Evolutionary conservation across 2,113 vertebrate genomes (phyloP).

Genomic region (Podiceps cristatus): DNA sequence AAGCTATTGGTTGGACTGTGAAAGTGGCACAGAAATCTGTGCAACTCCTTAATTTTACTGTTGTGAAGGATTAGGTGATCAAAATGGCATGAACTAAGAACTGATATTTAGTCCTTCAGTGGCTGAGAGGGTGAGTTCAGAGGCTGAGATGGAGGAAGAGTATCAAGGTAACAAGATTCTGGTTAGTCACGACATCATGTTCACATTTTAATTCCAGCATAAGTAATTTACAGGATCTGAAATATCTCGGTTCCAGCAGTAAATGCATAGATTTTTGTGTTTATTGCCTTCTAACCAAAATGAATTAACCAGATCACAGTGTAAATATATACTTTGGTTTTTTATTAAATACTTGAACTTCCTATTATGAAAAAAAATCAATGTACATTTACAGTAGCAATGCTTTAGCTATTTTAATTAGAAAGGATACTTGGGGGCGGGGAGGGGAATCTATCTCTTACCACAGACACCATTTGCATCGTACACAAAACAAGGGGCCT

Average conservation of each 20-base stretch:
- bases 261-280: background rate
- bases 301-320: background rate
- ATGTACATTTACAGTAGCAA: background rate
- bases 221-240: background rate
- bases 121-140: background rate
- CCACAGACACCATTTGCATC: background rate
- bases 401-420: constrained; percentile 16
- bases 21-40: background rate
- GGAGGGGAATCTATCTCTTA: background rate
- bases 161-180: background rate
- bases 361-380: background rate
- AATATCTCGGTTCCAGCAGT: background rate
- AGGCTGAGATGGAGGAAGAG: background rate
- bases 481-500: background rate
- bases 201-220: background rate
- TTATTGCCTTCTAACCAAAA: constrained; percentile 24
- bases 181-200: background rate
- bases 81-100: background rate
- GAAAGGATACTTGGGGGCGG: background rate
- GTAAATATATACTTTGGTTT: constrained; percentile 40
- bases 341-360: constrained; percentile 64
- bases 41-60: background rate
- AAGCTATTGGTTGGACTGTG: background rate
- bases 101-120: background rate
- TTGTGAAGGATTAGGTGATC: background rate